Evolutionary conservation across 2,888 invertebrate species (phyloP).

Genomic region (Agrotis puta): DNA sequence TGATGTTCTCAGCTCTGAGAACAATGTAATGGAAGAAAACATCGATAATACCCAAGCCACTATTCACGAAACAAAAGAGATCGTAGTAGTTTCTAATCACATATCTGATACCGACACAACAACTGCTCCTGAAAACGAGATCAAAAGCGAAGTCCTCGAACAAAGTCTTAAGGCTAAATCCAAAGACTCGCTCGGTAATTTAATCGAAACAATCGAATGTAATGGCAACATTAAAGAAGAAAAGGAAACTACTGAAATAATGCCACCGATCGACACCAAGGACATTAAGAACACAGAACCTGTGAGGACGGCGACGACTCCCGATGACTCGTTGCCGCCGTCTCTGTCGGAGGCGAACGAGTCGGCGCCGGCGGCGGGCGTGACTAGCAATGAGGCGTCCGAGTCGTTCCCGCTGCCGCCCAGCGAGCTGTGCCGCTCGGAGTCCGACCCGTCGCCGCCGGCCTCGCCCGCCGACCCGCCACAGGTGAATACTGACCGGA

Average conservation of each 20-base stretch:
- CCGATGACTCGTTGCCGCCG: conserved; percentile 53
- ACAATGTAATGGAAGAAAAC: conserved; percentile 56
- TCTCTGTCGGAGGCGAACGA: conserved; percentile 58
- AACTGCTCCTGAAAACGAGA: conserved; percentile 58
- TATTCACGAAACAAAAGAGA: conserved; percentile 53
- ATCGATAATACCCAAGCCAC: conserved; percentile 58
- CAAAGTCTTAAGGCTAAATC: conserved; percentile 73
- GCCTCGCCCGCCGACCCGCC: conserved; percentile 65
- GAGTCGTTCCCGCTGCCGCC: conserved; percentile 58
- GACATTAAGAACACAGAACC: conserved; percentile 47
- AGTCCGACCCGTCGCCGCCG: conserved; percentile 67
- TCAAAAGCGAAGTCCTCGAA: conserved; percentile 65
- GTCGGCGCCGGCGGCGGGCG: conserved; percentile 61
- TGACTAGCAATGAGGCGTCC: conserved; percentile 53
- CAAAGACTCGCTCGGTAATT: conserved; percentile 68
- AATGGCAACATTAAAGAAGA: conserved; percentile 73
- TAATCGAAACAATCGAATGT: conserved; percentile 69
- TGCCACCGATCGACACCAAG: conserved; percentile 27
- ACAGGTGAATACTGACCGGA: conserved; percentile 88
- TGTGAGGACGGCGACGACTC: conserved; percentile 36
- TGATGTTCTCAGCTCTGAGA: conserved; percentile 48
- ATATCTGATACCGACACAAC: conserved; percentile 57
- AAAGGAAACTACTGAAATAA: conserved; percentile 40
- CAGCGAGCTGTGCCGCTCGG: conserved; percentile 62
- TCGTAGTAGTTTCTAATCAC: conserved; percentile 61